Evolutionary conservation across 2,797 vertebrate genomes (phyloP).

Genomic region (Vespertilio murinus): DNA sequence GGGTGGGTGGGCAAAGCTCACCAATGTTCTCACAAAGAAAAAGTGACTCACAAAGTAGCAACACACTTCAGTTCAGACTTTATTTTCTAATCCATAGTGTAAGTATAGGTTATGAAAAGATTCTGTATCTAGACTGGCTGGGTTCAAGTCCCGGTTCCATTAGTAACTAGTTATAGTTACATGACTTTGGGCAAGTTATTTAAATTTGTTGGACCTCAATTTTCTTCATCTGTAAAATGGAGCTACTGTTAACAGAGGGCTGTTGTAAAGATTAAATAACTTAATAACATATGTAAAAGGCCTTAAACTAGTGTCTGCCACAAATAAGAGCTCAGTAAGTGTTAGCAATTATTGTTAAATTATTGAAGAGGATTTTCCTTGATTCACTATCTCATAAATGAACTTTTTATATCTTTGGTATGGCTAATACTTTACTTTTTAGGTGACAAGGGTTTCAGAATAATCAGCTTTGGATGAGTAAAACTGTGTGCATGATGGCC

Average conservation of each 20-base stretch:
- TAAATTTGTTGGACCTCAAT: not conserved
- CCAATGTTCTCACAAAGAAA: not conserved
- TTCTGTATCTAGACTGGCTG: not conserved
- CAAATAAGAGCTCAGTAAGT: not conserved
- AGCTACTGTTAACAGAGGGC: not conserved
- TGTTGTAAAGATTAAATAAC: not conserved
- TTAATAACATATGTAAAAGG: not conserved
- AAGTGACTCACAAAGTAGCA: not conserved
- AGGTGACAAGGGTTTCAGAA: slow-evolving; percentile 11
- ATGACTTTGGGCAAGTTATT: not conserved
- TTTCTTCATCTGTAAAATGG: slow-evolving; percentile 13
- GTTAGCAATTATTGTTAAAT: slow-evolving; percentile 7
- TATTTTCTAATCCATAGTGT: not conserved
- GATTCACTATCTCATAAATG: not conserved
- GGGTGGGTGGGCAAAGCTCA: not conserved
- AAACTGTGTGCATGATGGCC: not conserved
- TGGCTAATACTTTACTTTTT: not conserved
- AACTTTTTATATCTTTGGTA: not conserved
- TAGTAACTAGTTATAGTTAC: not conserved
- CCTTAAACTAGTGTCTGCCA: not conserved
- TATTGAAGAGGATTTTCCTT: slow-evolving; percentile 2
- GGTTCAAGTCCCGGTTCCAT: not conserved
- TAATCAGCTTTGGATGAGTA: slow-evolving; percentile 37
- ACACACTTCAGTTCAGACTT: not conserved
- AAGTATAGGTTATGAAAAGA: not conserved